Evolutionary conservation across 2,888 invertebrate species (phyloP).

Genomic region (Plebejus anna): DNA sequence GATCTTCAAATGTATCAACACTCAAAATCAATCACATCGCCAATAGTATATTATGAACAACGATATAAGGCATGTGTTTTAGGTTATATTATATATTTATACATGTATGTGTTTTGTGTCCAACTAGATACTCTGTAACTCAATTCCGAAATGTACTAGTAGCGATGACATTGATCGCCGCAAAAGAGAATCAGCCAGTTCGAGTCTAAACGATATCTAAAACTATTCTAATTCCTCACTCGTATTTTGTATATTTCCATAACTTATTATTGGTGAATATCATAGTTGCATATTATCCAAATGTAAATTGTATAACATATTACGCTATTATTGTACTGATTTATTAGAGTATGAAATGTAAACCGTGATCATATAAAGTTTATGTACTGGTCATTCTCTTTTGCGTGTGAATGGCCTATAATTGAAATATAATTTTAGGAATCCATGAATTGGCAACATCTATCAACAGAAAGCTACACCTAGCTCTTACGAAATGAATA

Average conservation of each 20-base stretch:
- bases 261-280: not conserved
- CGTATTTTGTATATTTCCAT: not conserved
- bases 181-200: constrained; percentile 25
- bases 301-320: not conserved
- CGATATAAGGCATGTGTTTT: not conserved
- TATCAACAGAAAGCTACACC: constrained; percentile 33
- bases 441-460: constrained; percentile 24
- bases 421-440: not conserved
- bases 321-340: constrained; percentile 10
- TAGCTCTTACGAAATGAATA: constrained; percentile 32
- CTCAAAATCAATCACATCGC: constrained; percentile 8
- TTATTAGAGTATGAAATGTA: constrained; percentile 8
- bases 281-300: not conserved
- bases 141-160: constrained; percentile 21
- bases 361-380: not conserved
- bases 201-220: not conserved
- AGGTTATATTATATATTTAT: not conserved
- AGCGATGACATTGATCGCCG: constrained; percentile 11
- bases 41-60: not conserved
- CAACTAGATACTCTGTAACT: not conserved
- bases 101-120: not conserved
- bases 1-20: not conserved
- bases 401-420: constrained; percentile 2
- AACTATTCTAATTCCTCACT: not conserved
- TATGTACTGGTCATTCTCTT: constrained; percentile 9